These are phyloP conservation scores for Actenoides lindsayi DNA, from an alignment of 2,113 vertebrate genomes.

Conservation along the genomic window DNA sequence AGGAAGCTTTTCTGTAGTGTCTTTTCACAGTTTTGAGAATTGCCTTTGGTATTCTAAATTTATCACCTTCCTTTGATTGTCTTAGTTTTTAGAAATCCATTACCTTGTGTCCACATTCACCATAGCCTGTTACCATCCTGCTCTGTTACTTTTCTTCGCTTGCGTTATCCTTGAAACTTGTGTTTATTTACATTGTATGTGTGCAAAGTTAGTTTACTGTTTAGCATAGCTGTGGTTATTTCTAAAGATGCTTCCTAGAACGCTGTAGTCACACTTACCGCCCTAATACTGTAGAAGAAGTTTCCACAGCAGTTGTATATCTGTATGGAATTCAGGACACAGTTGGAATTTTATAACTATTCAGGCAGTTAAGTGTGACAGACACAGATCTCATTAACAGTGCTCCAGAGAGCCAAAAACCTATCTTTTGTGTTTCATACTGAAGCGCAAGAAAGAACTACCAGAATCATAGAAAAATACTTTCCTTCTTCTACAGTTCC, in stretches of 20 bases:
- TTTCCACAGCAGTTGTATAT: neutral
- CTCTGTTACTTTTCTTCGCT: neutral
- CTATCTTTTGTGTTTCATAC: neutral
- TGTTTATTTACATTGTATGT: neutral
- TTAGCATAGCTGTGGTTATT: neutral
- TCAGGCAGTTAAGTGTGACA: neutral
- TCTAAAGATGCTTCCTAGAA: neutral
- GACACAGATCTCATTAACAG: neutral
- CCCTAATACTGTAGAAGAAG: neutral
- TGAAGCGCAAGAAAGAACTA: neutral
- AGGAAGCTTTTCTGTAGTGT: neutral
- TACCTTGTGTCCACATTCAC: rapidly evolving
- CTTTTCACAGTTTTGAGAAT: neutral
- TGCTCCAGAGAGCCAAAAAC: neutral
- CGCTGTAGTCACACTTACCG: neutral
- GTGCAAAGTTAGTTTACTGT: neutral
- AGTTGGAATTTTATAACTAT: neutral
- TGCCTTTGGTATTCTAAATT: neutral
- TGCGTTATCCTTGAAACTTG: neutral
- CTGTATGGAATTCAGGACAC: neutral
- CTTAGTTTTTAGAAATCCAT: neutral
- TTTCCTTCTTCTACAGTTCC: neutral
- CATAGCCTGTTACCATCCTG: neutral
- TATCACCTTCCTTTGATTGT: neutral
- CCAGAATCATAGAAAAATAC: neutral